A percentile compares a stretch with the other conserved stretches of the same genome.
Evolutionary conservation across 2,797 vertebrate genomes (phyloP).

Genomic region (Urosaurus nigricauda): DNA sequence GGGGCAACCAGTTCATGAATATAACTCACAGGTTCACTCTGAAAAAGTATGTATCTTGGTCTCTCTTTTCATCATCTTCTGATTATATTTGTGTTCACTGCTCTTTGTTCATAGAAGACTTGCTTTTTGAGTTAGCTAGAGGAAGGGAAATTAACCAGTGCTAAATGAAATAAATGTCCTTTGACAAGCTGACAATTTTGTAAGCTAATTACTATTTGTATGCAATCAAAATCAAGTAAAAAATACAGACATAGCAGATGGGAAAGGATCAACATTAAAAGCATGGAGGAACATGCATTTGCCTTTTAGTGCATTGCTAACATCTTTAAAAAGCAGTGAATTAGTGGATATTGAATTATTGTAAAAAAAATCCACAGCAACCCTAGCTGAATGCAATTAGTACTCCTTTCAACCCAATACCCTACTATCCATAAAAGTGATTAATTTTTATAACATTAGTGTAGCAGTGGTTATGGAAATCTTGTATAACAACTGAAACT

Average conservation of each 20-base stretch:
- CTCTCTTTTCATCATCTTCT: background rate
- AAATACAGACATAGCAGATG: background rate
- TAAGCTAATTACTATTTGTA: slow-evolving; percentile 15
- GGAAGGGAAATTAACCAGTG: slow-evolving; percentile 1
- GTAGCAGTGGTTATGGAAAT: background rate
- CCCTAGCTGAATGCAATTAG: background rate
- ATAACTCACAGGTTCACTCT: background rate
- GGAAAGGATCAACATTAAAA: background rate
- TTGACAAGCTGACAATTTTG: slow-evolving; percentile 16
- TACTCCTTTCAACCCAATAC: slow-evolving; percentile 1
- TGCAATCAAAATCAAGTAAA: slow-evolving; percentile 23
- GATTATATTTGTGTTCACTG: background rate
- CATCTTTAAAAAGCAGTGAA: background rate
- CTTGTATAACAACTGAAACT: background rate
- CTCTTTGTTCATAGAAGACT: background rate
- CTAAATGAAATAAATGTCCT: slow-evolving; percentile 26
- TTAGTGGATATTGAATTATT: background rate
- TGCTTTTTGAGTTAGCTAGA: slow-evolving; percentile 7
- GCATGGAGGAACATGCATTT: background rate
- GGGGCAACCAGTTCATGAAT: background rate
- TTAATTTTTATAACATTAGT: background rate
- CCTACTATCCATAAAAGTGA: background rate
- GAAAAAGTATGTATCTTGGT: background rate
- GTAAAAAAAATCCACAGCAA: background rate
- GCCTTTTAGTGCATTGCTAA: slow-evolving; percentile 3